Conservation (phyloP, 2,888 invertebrate species). For the Drosophila kokeensis region DNA sequence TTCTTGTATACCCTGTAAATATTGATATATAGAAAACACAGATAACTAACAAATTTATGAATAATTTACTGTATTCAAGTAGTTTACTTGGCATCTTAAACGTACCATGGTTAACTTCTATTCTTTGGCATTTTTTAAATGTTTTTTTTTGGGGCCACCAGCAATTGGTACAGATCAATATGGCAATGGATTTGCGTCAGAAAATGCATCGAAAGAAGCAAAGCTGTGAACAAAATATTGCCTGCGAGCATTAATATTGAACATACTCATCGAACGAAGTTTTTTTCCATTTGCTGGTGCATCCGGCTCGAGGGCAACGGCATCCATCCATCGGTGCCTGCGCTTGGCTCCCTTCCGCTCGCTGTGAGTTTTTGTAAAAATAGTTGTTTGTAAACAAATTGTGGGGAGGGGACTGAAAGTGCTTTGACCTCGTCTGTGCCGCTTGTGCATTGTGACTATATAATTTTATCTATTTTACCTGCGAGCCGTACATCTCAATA, state of each 20-base stretch:
- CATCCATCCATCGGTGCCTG: slow-evolving; percentile 44
- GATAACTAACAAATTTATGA: not conserved
- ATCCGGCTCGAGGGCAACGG: slow-evolving; percentile 56
- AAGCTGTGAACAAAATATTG: slow-evolving; percentile 9
- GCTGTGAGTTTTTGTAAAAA: slow-evolving; percentile 40
- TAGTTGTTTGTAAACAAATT: slow-evolving; percentile 56
- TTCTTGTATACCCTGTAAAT: not conserved
- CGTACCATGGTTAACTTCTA: too few relatives aligned
- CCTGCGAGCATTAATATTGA: slow-evolving; percentile 34
- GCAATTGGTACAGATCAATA: slow-evolving; percentile 18
- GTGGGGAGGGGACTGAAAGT: slow-evolving; percentile 48
- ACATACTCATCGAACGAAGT: slow-evolving; percentile 25
- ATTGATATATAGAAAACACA: not conserved
- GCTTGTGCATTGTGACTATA: slow-evolving; percentile 24
- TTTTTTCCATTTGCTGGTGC: slow-evolving; percentile 30
- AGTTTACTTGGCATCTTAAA: not conserved
- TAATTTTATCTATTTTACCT: slow-evolving; percentile 39
- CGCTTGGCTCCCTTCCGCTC: not conserved
- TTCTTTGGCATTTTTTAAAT: not conserved
- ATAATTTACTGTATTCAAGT: not conserved
- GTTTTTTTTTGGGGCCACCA: slow-evolving; percentile 5
- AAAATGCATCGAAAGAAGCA: slow-evolving; percentile 23
- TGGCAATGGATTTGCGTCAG: slow-evolving; percentile 30
- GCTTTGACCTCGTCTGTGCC: slow-evolving; percentile 59
- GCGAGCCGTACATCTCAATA: slow-evolving; percentile 13